Base-by-base conservation (phyloP, 2,113 vertebrate genomes). In the Dipodomys merriami region DNA sequence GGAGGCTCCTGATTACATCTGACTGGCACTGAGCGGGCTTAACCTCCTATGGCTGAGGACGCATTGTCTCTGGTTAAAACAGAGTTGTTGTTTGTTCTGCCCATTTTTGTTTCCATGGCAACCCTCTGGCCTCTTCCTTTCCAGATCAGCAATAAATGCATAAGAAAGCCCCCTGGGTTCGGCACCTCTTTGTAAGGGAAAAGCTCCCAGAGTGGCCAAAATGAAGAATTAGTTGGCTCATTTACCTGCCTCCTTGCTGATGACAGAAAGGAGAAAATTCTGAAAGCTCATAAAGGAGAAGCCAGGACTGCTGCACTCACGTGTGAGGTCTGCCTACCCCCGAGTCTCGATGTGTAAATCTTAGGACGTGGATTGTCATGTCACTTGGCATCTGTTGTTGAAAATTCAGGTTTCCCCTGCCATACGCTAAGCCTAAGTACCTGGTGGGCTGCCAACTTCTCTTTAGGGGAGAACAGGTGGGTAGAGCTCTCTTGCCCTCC, bases 291-390 rank as follows among this genome's bases (percentile, higher is more conserved):
- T 12, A 4, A 25, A 16, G 64, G 1, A 39, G 29, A 20, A 81
- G 30, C 1, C 2, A 18, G 35, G 57, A 88, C 67, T 25, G 2
- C 3, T 0, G n/a, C 7, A 35, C 15, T 30, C 19, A 1, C 18
- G 30, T 0, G 60, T 8, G 9, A 19, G 6, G 3, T 7, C 67
- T 23, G 35, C 4, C 53, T 19, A 57, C 5, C 6, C 29, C 9
- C 25, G 49, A 10, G 44, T 19, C 30, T 2, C 1, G 88, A 1
- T 5, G 0, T 0, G 0, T 0, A 9, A 44, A 3, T 20, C 15
- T 20, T 69, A 39, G 39, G 22, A 73, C n/a, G 2, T 13, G 16
- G 19, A 18, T 2, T 9, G 27, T 49, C 27, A 1, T 19, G 15
- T 10, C 2, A 1, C 27, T 13, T 6, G 13, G 7, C 30, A 6